Evolutionary conservation across 2,797 vertebrate genomes (phyloP).

Genomic region (Rhincodon typus): DNA sequence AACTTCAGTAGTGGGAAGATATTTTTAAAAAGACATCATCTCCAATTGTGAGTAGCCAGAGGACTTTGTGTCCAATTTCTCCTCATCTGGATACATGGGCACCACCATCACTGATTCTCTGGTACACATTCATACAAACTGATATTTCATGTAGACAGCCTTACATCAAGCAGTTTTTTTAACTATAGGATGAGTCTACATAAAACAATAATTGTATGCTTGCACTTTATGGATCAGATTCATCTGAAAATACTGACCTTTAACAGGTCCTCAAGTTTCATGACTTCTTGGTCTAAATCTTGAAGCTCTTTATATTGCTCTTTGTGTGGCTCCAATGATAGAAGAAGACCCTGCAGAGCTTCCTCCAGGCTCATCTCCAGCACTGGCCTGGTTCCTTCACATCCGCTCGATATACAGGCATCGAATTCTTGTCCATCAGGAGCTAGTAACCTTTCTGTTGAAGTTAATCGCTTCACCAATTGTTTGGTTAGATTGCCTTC

Average conservation of each 20-base stretch:
- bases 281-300: slow-evolving; percentile 87
- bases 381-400: slow-evolving; percentile 73
- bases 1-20: background rate
- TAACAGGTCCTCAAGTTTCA: slow-evolving; percentile 86
- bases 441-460: slow-evolving; percentile 62
- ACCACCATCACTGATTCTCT: background rate
- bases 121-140: background rate
- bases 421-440: slow-evolving; percentile 52
- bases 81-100: background rate
- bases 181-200: background rate
- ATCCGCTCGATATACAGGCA: slow-evolving; percentile 63
- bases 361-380: slow-evolving; percentile 88
- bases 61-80: background rate
- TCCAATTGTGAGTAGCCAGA: background rate
- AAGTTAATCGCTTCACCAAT: slow-evolving; percentile 85
- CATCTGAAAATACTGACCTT: slow-evolving; percentile 67
- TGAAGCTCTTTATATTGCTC: slow-evolving; percentile 86
- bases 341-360: slow-evolving; percentile 79
- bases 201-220: slow-evolving; percentile 1
- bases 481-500: slow-evolving; percentile 91
- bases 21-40: background rate
- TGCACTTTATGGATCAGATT: background rate
- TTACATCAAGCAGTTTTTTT: background rate
- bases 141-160: background rate
- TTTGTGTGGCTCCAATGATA: slow-evolving; percentile 79